Conservation (phyloP, 2,888 invertebrate genomes). For the Julus scandinavius region DNA sequence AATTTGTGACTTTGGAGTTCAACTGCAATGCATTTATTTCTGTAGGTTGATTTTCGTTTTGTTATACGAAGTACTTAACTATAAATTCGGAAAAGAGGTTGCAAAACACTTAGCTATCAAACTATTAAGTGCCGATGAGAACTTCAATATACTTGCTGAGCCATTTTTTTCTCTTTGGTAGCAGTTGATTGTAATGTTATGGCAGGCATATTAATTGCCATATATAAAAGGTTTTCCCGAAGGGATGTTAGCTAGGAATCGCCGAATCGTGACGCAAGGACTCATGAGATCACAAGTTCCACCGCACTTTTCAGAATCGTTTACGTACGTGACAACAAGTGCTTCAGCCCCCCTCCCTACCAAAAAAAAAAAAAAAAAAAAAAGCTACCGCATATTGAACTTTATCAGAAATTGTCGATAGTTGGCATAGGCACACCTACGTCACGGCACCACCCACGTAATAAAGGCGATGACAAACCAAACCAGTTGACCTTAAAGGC, state of each 20-base stretch:
- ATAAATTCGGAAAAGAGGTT: conserved; percentile 6
- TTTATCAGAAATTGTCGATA: background rate
- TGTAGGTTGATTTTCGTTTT: background rate
- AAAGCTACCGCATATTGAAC: background rate
- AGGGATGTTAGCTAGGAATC: background rate
- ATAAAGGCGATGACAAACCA: conserved; percentile 15
- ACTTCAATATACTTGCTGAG: background rate
- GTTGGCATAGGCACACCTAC: background rate
- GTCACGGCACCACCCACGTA: conserved; percentile 33
- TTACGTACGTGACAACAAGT: background rate
- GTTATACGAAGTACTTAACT: background rate
- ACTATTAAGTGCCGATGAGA: background rate
- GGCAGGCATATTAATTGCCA: background rate
- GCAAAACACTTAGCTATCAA: background rate
- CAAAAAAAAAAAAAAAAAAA: background rate
- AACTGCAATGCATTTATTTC: too few relatives aligned
- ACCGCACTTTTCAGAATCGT: background rate
- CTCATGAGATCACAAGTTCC: conserved; percentile 9
- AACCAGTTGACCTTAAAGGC: conserved; percentile 21
- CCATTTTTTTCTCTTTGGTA: background rate
- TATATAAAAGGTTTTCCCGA: background rate
- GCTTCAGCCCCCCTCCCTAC: background rate
- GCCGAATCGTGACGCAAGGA: background rate
- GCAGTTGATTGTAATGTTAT: background rate
- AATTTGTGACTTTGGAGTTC: too few relatives aligned